phyloP scores from a whole-genome alignment of 2,113 vertebrate species.

The western clawed frog (Xenopus tropicalis) region DNA sequence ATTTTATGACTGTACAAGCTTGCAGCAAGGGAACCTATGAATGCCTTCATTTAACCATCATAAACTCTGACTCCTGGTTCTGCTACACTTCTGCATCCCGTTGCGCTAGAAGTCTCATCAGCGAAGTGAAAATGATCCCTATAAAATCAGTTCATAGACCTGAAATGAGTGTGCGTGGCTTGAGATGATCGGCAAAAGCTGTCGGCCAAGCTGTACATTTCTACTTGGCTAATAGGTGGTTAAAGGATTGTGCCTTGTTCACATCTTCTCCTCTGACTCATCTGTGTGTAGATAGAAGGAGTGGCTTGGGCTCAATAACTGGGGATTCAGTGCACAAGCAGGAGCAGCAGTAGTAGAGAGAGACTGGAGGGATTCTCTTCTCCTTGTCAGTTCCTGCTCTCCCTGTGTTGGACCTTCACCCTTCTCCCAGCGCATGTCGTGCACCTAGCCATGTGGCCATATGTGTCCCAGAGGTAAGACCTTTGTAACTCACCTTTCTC shows the following conservation, averaged over 20 bases:
- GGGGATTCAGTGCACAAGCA: conserved; percentile 24
- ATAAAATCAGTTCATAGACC: too few relatives aligned
- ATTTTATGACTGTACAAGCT: too few relatives aligned
- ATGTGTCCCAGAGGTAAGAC: conserved; percentile 30
- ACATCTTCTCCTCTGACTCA: conserved; percentile 38
- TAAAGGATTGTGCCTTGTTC: conserved; percentile 29
- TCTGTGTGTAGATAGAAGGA: conserved; percentile 40
- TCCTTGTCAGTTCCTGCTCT: not conserved
- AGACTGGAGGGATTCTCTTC: conserved; percentile 12
- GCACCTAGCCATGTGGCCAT: conserved; percentile 21
- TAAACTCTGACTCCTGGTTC: too few relatives aligned
- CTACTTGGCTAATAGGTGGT: not conserved
- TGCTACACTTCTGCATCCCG: too few relatives aligned
- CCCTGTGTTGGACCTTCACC: not conserved
- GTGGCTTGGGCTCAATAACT: conserved; percentile 27
- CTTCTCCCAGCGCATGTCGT: not conserved
- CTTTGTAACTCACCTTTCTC: not conserved
- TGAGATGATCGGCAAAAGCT: too few relatives aligned
- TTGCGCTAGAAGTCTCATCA: too few relatives aligned
- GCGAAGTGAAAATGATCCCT: too few relatives aligned
- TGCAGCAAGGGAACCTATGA: too few relatives aligned
- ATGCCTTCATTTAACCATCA: too few relatives aligned
- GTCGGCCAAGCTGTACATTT: not conserved
- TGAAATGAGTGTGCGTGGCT: too few relatives aligned
- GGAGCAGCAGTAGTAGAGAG: conserved; percentile 27